Base-by-base conservation (phyloP, 2,113 vertebrate species). In the Nematolebias whitei region DNA sequence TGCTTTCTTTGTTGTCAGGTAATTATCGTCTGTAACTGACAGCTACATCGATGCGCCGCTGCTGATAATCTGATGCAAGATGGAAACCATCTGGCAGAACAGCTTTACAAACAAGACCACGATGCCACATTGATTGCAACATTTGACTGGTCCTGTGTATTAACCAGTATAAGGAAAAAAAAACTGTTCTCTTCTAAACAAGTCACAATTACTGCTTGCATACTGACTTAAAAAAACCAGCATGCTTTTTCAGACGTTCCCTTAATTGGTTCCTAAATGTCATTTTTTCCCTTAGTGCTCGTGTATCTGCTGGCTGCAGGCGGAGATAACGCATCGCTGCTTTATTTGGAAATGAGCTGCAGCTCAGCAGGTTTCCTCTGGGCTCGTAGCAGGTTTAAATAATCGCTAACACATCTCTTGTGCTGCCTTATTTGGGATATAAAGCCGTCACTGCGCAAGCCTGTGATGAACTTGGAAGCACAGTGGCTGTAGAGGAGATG, bases 21-120 rank as follows among this genome's bases (percentile, higher is more conserved):
- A 71, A 51, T 71, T 51, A 59, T 80, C 58, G 68, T 75, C 69
- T 45, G 26, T 75, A 67, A 82, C 51, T 82, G 79, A 82, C 80
- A 60, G 65, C 68, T 59, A 2, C 2, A 23, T 54, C 43, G 71
- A 80, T 66, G 53, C 15, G 12, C 64, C 35, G 71, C 63, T 35
- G 39, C 50, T 53, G 71, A 71, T 79, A 51, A 61, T 68, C 20
- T 70, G 50, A 67, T 41, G 24, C 12, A 10, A 59, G 62, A 51
- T 16, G 29, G 18, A 43, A 49, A 82, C 55, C 76, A 69, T 52
- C 63, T 71, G 71, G 24, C 60, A 0, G 12, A 50, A 51, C 35
- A 3, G 55, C 63, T 59, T 60, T 59, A 8, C 55, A 29, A n/a
- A 26, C 13, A 55, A n/a, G 15, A 24, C 32, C 49, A n/a, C 3